Base-by-base conservation (phyloP, 1,140 invertebrate genomes). In the Drosophila neocordata region DNA sequence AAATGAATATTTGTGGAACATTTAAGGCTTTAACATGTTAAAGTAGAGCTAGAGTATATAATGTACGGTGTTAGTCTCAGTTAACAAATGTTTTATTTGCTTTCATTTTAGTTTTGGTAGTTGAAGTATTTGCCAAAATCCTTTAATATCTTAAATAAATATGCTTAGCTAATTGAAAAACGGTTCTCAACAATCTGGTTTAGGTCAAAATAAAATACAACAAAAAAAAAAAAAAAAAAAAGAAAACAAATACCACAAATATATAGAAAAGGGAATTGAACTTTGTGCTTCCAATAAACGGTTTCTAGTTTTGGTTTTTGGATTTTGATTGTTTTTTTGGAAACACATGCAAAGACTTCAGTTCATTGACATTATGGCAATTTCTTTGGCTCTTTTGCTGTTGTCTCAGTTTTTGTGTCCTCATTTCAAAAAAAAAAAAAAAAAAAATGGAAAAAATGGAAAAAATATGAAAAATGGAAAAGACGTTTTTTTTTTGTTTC, bases 361-460 rank as follows among this genome's bases (percentile, higher is more conserved):
- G 82, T 87, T 87, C 82, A 87, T 87, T 87, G 82, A 87, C 82
- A 87, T 88, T 77, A 64, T 51, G 78, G 67, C 77, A 87, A 15
- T 48, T 31, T 31, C 15, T 22, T 38, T 87, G 76, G 78, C 82
- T 78, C 77, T 87, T 87, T 85, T 78, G 75, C 51, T 73, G 41
- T 62, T 24, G 72, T 51, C 61, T 56, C 63, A 71, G 53, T 75
- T 70, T 68, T 63, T 69, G 59, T 67, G 73, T 73, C 57, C 66
- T 52, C 52, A 77, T 74, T 77, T 70, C 65, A 69, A 37, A 69
- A 72, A 69, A 65, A 70, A 71, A 20, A 69, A 62, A 31, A 27
- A 85, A 69, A n/a, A n/a, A n/a, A n/a, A 60, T n/a, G n/a, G n/a
- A n/a, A n/a, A n/a, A 72, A 69, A 65, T 74, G 74, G 24, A 69